Conservation (phyloP, 2,113 vertebrate species). For the Cyrtonyx montezumae region DNA sequence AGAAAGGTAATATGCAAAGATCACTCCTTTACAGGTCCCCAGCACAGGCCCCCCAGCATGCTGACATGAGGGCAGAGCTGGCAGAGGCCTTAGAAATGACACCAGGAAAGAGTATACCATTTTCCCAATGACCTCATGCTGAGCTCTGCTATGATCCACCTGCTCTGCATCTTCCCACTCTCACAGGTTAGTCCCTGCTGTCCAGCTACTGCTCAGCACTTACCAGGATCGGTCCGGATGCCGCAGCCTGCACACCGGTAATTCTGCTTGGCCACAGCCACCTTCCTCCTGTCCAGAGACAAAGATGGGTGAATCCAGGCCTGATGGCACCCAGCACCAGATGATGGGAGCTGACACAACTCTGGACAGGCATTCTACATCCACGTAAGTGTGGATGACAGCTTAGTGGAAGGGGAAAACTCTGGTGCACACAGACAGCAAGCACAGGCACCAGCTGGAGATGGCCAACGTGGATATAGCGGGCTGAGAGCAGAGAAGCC, state of each 20-base stretch:
- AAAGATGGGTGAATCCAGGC: not conserved
- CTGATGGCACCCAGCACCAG: not conserved
- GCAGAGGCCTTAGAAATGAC: not conserved
- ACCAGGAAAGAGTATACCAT: not conserved
- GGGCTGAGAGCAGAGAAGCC: not conserved
- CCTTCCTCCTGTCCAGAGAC: slow-evolving; percentile 86
- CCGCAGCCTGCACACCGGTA: slow-evolving; percentile 97
- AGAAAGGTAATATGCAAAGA: not conserved
- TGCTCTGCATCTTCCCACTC: not conserved
- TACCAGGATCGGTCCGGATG: slow-evolving; percentile 93
- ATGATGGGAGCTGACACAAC: not conserved
- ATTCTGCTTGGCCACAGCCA: slow-evolving; percentile 94
- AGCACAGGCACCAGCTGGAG: not conserved
- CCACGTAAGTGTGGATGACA: not conserved
- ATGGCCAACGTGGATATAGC: not conserved
- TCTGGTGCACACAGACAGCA: not conserved
- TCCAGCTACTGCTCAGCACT: not conserved
- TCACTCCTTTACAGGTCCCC: not conserved
- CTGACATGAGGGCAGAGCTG: not conserved
- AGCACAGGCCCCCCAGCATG: not conserved
- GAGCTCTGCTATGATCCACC: not conserved
- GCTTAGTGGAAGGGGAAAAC: not conserved
- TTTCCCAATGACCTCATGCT: not conserved
- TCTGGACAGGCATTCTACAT: not conserved
- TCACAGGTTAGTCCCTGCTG: not conserved